Base-by-base conservation (phyloP, 1,140 invertebrate species). In the Eriosoma lanigerum region DNA sequence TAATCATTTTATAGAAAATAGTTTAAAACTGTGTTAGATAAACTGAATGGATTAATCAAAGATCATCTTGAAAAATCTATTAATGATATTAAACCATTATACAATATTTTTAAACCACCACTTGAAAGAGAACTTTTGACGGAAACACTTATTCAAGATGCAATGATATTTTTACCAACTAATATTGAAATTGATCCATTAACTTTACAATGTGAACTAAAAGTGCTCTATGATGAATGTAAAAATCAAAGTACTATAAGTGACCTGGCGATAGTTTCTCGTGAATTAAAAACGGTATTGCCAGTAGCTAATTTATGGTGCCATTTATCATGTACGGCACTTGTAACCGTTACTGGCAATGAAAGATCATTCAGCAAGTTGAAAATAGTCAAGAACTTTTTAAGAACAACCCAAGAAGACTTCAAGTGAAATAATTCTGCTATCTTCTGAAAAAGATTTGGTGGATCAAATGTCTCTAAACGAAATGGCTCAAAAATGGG, bases 311-410 rank as follows among this genome's bases (percentile, higher is more conserved):
- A 48, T 80, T 12, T 48, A 64, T 64, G 66, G 9, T 80, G 78
- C 26, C 52, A n/a, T n/a, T 64, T 52, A 64, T 44, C 62, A 32
- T 58, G 38, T 24, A 80, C 78, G 29, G 46, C 44, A 64, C 21
- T 13, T 48, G 21, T 48, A 38, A 64, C 78, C 15, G 62, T 64
- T 46, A 24, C 78, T 46, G 19, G 58, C 46, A 80, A 80, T 62
- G 48, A 80, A 66, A 44, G 78, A 13, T 44, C 52, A 48, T 80
- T 68, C 46, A 80, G 46, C 29, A 66, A 44, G 17, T 60, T 80
- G 24, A 66, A 80, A 80, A 21, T 19, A 44, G 46, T 80, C 58
- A 80, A 68, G n/a, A 80, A 66, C 48, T 52, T 48, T 62, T 52
- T 68, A 48, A 48, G 62, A 66, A 48, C 58, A 46, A 68, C 44